Conservation (phyloP, 2,113 vertebrate species). For the Dermatemys mawii region DNA sequence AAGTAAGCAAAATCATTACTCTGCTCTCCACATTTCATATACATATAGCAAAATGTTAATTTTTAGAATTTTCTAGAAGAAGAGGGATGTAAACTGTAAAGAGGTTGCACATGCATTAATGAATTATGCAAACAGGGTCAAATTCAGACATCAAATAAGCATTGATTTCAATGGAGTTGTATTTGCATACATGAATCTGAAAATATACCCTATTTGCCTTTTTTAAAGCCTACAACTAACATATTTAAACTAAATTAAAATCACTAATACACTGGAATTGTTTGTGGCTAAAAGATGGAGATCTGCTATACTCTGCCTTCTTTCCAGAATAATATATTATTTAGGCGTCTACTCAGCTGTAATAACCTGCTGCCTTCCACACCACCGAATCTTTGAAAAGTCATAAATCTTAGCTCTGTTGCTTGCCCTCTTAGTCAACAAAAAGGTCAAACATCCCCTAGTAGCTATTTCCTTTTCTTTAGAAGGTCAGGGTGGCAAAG, state of each 20-base stretch:
- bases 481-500: neutral
- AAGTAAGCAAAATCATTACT: neutral
- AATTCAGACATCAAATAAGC: neutral
- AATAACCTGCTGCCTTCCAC: neutral
- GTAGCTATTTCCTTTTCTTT: neutral
- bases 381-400: neutral
- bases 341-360: neutral
- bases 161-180: neutral
- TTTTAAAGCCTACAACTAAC: neutral
- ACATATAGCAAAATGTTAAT: neutral
- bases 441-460: neutral
- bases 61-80: neutral
- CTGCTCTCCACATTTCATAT: neutral
- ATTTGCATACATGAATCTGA: neutral
- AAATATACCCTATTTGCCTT: neutral
- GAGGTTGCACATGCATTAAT: neutral
- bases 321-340: neutral
- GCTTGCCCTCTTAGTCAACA: neutral
- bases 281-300: neutral
- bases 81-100: neutral
- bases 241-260: neutral
- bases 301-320: neutral
- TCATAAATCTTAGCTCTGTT: neutral
- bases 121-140: neutral
- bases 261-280: rapidly evolving